Conservation (phyloP, 2,797 vertebrate genomes). For the Anolis apletophallus region DNA sequence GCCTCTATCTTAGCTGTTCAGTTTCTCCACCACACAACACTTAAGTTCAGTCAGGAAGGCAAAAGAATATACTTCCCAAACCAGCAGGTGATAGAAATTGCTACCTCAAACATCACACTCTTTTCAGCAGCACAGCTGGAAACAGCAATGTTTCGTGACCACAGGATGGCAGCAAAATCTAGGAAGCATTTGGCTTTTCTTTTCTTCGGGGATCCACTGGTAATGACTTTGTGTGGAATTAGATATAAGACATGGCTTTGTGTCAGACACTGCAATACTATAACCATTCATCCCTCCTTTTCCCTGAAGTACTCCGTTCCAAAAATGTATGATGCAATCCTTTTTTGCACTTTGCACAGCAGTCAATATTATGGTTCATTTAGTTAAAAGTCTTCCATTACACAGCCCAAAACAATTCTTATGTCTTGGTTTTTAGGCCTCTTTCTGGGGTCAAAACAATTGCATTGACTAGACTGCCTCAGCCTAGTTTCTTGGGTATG, state of each 20-base stretch:
- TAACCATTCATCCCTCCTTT: not conserved
- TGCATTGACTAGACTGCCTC: too few relatives aligned
- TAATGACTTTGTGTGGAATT: not conserved
- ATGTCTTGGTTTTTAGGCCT: too few relatives aligned
- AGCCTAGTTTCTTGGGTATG: too few relatives aligned
- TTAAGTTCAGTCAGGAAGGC: not conserved
- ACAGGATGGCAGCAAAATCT: constrained; percentile 31
- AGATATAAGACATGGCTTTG: not conserved
- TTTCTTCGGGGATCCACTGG: not conserved
- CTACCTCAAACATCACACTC: not conserved
- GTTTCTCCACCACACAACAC: not conserved
- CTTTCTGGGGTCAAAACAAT: too few relatives aligned
- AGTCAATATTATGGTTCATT: not conserved
- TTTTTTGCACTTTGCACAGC: not conserved
- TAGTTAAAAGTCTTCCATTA: not conserved
- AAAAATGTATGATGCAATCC: not conserved
- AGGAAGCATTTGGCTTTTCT: not conserved
- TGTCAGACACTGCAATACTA: too few relatives aligned
- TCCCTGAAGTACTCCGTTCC: not conserved
- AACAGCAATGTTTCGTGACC: not conserved
- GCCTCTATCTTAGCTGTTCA: not conserved
- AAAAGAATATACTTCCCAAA: not conserved
- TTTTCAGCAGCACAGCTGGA: not conserved
- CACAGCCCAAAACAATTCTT: not conserved
- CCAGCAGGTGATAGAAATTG: not conserved